phyloP scores from a whole-genome alignment of 2,888 invertebrate genomes.

The Tryphoninae sp. region DNA sequence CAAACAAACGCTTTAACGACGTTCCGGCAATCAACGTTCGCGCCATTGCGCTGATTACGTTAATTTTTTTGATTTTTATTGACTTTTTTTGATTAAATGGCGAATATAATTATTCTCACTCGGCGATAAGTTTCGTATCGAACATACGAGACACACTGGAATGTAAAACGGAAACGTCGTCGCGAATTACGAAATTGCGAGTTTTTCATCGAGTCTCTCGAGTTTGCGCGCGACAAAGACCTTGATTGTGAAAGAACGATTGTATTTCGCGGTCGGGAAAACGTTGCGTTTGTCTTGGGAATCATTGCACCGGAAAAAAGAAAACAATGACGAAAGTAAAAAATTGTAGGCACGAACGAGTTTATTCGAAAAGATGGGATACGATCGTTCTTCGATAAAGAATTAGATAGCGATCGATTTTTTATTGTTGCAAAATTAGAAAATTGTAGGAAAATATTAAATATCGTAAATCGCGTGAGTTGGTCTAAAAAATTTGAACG shows the following conservation, averaged over 20 bases:
- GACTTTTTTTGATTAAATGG: not conserved
- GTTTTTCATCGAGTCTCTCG: constrained; percentile 1
- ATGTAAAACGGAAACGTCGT: not conserved
- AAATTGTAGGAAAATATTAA: no score
- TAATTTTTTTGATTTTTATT: not conserved
- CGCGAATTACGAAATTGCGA: constrained; percentile 9
- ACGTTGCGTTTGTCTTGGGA: constrained; percentile 1
- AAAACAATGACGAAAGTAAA: constrained; percentile 16
- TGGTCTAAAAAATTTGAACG: no score
- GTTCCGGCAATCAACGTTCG: not conserved
- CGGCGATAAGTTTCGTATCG: not conserved
- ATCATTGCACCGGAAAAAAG: not conserved
- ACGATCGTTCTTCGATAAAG: constrained; percentile 13
- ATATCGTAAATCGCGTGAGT: no score
- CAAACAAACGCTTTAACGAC: not conserved
- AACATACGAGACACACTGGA: not conserved
- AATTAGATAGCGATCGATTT: not conserved
- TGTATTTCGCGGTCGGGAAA: constrained; percentile 19
- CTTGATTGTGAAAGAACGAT: constrained; percentile 23
- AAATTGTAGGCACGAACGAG: not conserved
- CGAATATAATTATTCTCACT: not conserved
- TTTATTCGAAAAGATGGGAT: no score
- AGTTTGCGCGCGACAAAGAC: constrained; percentile 6
- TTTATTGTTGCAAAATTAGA: no score
- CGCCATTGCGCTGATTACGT: not conserved